Evolutionary conservation across 2,113 vertebrate genomes (phyloP).

Genomic region (Clarias batrachus): DNA sequence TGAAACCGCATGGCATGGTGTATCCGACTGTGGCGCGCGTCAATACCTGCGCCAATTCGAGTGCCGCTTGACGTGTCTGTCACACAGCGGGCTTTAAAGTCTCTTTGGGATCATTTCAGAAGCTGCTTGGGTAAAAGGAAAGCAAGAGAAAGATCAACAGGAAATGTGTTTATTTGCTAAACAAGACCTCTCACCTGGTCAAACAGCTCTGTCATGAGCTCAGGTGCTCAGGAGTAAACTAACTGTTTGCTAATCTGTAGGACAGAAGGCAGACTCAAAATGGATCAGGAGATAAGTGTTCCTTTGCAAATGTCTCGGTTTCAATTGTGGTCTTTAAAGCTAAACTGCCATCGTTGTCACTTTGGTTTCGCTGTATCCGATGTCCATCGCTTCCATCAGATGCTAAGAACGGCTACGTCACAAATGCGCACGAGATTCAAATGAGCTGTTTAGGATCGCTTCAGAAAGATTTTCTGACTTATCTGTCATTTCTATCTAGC

Average conservation of each 20-base stretch:
- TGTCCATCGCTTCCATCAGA: neutral
- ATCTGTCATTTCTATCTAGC: neutral
- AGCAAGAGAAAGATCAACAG: neutral
- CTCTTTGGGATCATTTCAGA: neutral
- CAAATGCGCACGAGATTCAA: neutral
- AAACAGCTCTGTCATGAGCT: constrained; percentile 54
- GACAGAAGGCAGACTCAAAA: constrained; percentile 46
- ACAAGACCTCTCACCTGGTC: constrained; percentile 30
- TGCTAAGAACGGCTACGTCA: neutral
- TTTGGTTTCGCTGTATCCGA: neutral
- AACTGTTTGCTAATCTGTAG: constrained; percentile 58
- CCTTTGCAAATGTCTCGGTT: constrained; percentile 46
- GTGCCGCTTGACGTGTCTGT: too few species aligned
- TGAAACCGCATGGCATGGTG: neutral
- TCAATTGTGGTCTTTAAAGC: constrained; percentile 19
- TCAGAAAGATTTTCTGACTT: neutral
- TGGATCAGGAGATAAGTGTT: constrained; percentile 51
- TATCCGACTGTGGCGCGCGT: neutral
- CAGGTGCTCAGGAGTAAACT: constrained; percentile 58
- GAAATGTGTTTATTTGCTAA: neutral
- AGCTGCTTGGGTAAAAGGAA: neutral
- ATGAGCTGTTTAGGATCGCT: neutral
- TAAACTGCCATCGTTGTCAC: constrained; percentile 46
- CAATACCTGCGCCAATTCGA: neutral
- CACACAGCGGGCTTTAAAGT: neutral